These are phyloP conservation scores for Acipenser transmontanus DNA, from an alignment of 2,797 vertebrate species.

Conservation along the genomic window DNA sequence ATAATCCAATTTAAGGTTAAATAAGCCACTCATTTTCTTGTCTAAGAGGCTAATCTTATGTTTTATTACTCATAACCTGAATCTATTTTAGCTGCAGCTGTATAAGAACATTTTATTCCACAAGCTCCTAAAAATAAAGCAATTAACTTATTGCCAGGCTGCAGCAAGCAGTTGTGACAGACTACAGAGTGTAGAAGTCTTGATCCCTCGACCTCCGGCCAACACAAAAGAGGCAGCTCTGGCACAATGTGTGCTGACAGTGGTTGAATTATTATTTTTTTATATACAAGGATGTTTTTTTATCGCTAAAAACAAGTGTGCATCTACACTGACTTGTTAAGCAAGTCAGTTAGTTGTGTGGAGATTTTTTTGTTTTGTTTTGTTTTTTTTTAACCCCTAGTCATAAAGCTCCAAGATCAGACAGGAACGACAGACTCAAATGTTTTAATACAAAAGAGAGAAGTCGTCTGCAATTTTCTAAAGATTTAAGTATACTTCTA, in stretches of 20 bases:
- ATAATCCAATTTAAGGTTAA: background rate
- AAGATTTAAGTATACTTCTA: constrained; percentile 51
- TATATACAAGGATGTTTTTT: constrained; percentile 60
- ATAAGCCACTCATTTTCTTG: background rate
- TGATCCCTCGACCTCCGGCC: constrained; percentile 49
- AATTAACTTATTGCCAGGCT: constrained; percentile 69
- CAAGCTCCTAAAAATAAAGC: constrained; percentile 52
- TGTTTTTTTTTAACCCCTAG: constrained; percentile 23
- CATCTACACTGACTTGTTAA: constrained; percentile 70
- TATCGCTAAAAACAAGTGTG: constrained; percentile 74
- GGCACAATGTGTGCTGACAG: constrained; percentile 63
- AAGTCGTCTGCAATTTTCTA: too few relatives aligned
- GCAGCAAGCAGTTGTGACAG: constrained; percentile 50
- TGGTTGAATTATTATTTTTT: constrained; percentile 71
- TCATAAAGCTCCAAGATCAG: constrained; percentile 68
- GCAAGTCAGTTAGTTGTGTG: constrained; percentile 72
- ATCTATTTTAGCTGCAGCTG: constrained; percentile 21
- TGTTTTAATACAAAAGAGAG: too few relatives aligned
- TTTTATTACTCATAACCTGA: constrained; percentile 8
- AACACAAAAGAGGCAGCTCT: constrained; percentile 57
- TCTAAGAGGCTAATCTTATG: background rate
- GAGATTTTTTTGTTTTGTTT: constrained; percentile 16
- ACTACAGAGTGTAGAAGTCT: constrained; percentile 55
- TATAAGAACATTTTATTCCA: constrained; percentile 5
- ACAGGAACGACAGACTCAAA: too few relatives aligned